Evolutionary conservation across 2,888 invertebrate species (phyloP).

Genomic region (Chloromyia formosa): DNA sequence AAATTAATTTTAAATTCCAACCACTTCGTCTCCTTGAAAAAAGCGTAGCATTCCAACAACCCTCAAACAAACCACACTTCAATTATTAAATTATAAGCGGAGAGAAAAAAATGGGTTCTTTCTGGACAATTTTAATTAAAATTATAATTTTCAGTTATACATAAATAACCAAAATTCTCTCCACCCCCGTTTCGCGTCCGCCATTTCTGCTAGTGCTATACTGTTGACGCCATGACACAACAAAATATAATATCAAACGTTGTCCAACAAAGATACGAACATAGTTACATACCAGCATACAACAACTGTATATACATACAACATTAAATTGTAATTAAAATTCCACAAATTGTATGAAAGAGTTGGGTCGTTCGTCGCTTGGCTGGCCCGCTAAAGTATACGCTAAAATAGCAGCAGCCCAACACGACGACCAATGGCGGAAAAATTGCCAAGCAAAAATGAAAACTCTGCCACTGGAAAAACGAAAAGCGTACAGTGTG

Average conservation of each 20-base stretch:
- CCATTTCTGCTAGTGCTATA: neutral
- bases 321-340: constrained; percentile 49
- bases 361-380: constrained; percentile 27
- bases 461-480: constrained; percentile 17
- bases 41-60: too few relatives aligned
- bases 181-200: constrained; percentile 1
- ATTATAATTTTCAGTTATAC: constrained; percentile 37
- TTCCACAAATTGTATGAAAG: constrained; percentile 46
- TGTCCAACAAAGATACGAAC: constrained; percentile 8
- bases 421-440: constrained; percentile 40
- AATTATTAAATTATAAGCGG: constrained; percentile 21
- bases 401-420: constrained; percentile 29
- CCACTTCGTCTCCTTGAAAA: too few relatives aligned
- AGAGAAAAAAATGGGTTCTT: constrained; percentile 1
- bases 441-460: constrained; percentile 12
- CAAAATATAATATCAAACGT: constrained; percentile 23
- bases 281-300: too few relatives aligned
- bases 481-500: neutral
- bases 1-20: too few relatives aligned
- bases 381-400: neutral
- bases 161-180: constrained; percentile 29
- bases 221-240: constrained; percentile 12
- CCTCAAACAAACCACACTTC: neutral
- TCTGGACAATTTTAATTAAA: constrained; percentile 34
- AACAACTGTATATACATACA: neutral